Conservation (phyloP, 2,113 vertebrate species). For the Ivindomyrus marchei region DNA sequence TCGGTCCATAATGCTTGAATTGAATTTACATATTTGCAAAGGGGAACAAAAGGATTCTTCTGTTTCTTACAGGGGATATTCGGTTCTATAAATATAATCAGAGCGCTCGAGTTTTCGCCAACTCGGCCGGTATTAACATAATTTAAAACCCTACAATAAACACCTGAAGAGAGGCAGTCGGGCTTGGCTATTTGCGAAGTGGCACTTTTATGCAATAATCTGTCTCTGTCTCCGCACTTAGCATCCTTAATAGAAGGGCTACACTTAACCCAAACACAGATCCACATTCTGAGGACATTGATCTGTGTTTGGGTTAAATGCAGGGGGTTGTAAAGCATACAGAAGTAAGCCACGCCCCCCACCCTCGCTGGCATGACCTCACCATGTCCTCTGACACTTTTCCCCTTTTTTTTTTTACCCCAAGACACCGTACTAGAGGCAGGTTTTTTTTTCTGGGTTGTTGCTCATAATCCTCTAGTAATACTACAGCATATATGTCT, state of each 20-base stretch:
- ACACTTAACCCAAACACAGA: slow-evolving; percentile 61
- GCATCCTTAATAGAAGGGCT: slow-evolving; percentile 57
- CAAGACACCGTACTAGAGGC: background rate
- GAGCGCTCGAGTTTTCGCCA: background rate
- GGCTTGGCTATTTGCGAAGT: slow-evolving; percentile 52
- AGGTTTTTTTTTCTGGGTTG: background rate
- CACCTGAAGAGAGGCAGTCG: slow-evolving; percentile 27
- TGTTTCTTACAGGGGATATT: background rate
- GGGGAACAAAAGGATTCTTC: background rate
- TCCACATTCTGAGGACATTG: slow-evolving; percentile 54
- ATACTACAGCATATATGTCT: background rate
- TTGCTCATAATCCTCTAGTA: background rate
- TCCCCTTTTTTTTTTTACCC: background rate
- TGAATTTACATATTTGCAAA: slow-evolving; percentile 16
- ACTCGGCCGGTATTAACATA: slow-evolving; percentile 8
- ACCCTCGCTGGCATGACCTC: background rate
- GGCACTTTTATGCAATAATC: slow-evolving; percentile 36
- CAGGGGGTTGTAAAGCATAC: slow-evolving; percentile 47
- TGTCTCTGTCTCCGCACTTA: slow-evolving; percentile 37
- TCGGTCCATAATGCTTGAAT: background rate
- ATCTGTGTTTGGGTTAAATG: slow-evolving; percentile 58
- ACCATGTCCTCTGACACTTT: background rate
- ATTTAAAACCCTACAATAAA: slow-evolving; percentile 26
- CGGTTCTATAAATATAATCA: background rate
- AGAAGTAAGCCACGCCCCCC: slow-evolving; percentile 32